Percentiles rank a stretch among this genome's conserved stretches.
phyloP scores from a whole-genome alignment of 35 echinoderm and acorn worm species.

The Ophiothrix spiculata region DNA sequence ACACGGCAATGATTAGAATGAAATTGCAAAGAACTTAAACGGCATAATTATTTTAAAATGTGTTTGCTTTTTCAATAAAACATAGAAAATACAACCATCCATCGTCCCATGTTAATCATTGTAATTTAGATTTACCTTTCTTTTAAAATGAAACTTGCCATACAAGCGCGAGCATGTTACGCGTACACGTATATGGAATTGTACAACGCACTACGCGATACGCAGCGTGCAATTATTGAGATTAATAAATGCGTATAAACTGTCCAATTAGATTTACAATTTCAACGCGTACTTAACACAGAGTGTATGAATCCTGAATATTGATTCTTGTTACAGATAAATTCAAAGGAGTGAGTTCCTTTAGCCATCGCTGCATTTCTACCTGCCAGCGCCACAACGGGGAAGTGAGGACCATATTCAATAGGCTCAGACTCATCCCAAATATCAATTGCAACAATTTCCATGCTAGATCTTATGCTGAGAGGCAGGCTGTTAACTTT shows the following conservation, averaged over 20 bases:
- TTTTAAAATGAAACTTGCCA: too few relatives aligned
- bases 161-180: neutral
- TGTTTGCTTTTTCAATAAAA: too few relatives aligned
- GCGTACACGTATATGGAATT: neutral
- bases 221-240: neutral
- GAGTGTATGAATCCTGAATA: too few relatives aligned
- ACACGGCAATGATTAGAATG: too few relatives aligned
- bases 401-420: conserved; percentile 59
- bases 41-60: too few relatives aligned
- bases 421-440: conserved; percentile 50
- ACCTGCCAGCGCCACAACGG: conserved; percentile 56
- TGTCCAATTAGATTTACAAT: too few relatives aligned
- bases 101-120: too few relatives aligned
- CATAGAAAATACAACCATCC: too few relatives aligned
- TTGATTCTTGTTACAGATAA: conserved; percentile 27
- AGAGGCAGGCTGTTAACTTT: conserved; percentile 98
- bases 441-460: conserved; percentile 65
- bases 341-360: conserved; percentile 53
- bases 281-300: too few relatives aligned
- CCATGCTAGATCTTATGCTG: conserved; percentile 75
- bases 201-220: neutral
- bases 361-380: conserved; percentile 56
- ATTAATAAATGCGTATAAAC: neutral
- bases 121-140: too few relatives aligned
- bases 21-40: too few relatives aligned